Evolutionary conservation across 2,888 invertebrate genomes (phyloP).

Genomic region (Diploptera punctata): DNA sequence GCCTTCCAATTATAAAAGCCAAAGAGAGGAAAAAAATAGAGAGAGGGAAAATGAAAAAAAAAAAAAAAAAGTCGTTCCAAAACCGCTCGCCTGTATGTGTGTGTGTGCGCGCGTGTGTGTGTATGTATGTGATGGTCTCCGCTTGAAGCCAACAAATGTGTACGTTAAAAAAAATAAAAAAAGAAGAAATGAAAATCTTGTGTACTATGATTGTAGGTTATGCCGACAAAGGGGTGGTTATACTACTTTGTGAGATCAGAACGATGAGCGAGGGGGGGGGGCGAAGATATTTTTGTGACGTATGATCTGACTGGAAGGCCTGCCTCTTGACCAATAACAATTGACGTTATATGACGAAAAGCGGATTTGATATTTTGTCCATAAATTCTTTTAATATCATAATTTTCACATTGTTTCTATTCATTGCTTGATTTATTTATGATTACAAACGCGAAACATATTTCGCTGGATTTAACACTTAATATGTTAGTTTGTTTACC

Average conservation of each 20-base stretch:
- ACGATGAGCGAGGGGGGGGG: conserved; percentile 25
- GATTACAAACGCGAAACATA: too few relatives aligned
- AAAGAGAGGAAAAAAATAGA: conserved; percentile 26
- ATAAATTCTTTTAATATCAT: conserved; percentile 11
- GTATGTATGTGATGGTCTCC: conserved; percentile 36
- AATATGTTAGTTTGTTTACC: too few relatives aligned
- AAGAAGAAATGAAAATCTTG: conserved; percentile 22
- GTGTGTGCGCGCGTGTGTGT: conserved; percentile 22
- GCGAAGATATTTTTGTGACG: conserved; percentile 33
- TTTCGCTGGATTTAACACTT: too few relatives aligned
- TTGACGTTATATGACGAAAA: not conserved
- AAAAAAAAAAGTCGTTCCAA: conserved; percentile 24
- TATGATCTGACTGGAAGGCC: conserved; percentile 16
- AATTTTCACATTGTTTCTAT: too few relatives aligned
- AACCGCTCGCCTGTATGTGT: conserved; percentile 23
- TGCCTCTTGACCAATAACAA: conserved; percentile 25
- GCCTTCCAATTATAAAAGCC: conserved; percentile 38
- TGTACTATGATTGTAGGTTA: conserved; percentile 33
- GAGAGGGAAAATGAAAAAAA: conserved; percentile 22
- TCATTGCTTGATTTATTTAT: too few relatives aligned
- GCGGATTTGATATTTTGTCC: too few relatives aligned
- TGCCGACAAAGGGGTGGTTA: conserved; percentile 35
- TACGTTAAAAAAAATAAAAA: not conserved
- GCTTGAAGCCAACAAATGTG: conserved; percentile 22
- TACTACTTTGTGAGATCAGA: conserved; percentile 35